Evolutionary conservation across 2,888 invertebrate genomes (phyloP).

Genomic region (Agrotis clavis): DNA sequence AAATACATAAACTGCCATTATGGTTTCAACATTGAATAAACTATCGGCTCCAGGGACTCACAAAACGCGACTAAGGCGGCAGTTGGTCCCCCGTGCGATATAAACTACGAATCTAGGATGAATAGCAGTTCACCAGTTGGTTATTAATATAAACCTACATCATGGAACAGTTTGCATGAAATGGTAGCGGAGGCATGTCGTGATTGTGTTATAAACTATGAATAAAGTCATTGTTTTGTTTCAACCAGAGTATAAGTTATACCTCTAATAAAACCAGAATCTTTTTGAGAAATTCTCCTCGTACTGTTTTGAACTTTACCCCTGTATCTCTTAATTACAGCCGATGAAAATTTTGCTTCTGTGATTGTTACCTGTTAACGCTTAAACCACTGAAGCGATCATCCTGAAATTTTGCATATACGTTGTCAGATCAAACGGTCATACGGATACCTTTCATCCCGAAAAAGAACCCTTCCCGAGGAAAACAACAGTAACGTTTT

Average conservation of each 20-base stretch:
- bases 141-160: conserved; percentile 51
- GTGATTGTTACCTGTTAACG: too few species aligned
- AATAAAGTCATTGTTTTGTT: not conserved
- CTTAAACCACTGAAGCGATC: too few species aligned
- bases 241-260: not conserved
- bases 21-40: conserved; percentile 43
- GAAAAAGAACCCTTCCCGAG: too few species aligned
- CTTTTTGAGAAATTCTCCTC: not conserved
- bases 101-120: conserved; percentile 44
- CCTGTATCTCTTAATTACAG: too few species aligned
- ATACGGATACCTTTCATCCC: too few species aligned
- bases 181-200: not conserved
- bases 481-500: too few species aligned
- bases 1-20: conserved; percentile 26
- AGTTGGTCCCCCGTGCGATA: conserved; percentile 30
- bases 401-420: too few species aligned
- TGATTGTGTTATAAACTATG: not conserved
- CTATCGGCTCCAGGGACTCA: conserved; percentile 32
- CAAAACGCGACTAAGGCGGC: conserved; percentile 33
- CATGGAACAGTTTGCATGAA: conserved; percentile 4
- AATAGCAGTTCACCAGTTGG: conserved; percentile 25
- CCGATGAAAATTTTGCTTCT: too few species aligned
- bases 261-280: not conserved
- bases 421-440: too few species aligned
- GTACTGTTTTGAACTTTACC: not conserved